Conservation (phyloP, 2,113 vertebrate genomes). For the Lampris incognitus region DNA sequence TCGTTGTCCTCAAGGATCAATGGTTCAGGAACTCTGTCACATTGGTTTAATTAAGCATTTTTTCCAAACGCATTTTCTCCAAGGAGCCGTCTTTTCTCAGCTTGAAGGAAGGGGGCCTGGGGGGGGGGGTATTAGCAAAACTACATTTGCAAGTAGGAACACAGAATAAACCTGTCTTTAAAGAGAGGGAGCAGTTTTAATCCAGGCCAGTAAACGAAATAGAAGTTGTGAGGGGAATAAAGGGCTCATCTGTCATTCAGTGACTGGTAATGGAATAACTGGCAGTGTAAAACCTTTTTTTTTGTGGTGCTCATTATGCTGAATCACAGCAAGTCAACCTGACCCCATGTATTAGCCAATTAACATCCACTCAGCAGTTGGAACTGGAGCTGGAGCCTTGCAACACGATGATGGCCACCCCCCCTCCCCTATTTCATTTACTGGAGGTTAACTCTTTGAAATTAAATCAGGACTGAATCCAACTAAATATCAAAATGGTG, state of each 20-base stretch:
- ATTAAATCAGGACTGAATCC: background rate
- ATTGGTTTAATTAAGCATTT: background rate
- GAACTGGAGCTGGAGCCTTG: background rate
- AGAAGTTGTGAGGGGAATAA: background rate
- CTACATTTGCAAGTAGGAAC: background rate
- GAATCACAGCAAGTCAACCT: slow-evolving; percentile 17
- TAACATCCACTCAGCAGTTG: background rate
- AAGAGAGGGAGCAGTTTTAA: background rate
- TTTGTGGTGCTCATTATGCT: slow-evolving; percentile 11
- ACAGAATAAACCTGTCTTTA: background rate
- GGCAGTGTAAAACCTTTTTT: slow-evolving; percentile 7
- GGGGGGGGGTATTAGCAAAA: background rate
- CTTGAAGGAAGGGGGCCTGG: background rate
- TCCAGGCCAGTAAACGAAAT: background rate
- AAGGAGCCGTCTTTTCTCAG: too few relatives aligned
- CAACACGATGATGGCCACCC: background rate
- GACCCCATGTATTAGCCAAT: background rate
- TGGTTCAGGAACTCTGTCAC: background rate
- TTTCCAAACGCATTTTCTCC: background rate
- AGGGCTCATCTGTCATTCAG: background rate
- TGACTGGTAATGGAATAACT: slow-evolving; percentile 23
- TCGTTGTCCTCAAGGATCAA: too few relatives aligned
- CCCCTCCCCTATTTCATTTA: background rate
- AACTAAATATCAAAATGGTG: background rate
- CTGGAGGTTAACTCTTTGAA: background rate